phyloP scores from a whole-genome alignment of 2,888 invertebrate genomes.

The Cyrtodaria siliqua region DNA sequence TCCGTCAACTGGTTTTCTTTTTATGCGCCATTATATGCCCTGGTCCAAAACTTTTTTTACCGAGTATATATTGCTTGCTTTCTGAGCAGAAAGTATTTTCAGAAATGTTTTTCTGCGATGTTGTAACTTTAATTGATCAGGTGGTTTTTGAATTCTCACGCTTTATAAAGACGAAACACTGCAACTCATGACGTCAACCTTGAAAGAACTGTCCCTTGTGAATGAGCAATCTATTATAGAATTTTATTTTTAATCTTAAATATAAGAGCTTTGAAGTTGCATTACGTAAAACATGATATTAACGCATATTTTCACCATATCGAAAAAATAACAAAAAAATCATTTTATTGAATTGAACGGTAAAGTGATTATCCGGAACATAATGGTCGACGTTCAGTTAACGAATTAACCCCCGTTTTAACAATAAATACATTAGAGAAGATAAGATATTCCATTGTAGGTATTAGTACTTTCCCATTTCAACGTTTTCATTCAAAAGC shows the following conservation, averaged over 20 bases:
- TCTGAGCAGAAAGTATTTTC: no score
- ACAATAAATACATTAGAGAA: conserved; percentile 63
- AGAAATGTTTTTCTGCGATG: no score
- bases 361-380: conserved; percentile 47
- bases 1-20: no score
- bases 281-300: conserved; percentile 30
- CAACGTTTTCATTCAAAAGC: conserved; percentile 42
- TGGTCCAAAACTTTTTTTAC: no score
- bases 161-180: no score
- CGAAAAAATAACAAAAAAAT: conserved; percentile 59
- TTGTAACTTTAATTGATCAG: no score
- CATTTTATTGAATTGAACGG: conserved; percentile 37
- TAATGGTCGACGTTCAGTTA: conserved; percentile 45
- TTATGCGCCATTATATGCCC: no score
- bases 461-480: conserved; percentile 52
- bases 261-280: neutral
- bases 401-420: conserved; percentile 57
- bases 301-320: conserved; percentile 53
- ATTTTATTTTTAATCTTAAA: conserved; percentile 4
- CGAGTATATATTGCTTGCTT: no score
- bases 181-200: no score
- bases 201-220: no score
- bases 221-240: no score
- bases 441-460: conserved; percentile 55
- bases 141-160: no score